Conservation (phyloP, 2,888 invertebrate species). For the Temnothorax rugatulus region DNA sequence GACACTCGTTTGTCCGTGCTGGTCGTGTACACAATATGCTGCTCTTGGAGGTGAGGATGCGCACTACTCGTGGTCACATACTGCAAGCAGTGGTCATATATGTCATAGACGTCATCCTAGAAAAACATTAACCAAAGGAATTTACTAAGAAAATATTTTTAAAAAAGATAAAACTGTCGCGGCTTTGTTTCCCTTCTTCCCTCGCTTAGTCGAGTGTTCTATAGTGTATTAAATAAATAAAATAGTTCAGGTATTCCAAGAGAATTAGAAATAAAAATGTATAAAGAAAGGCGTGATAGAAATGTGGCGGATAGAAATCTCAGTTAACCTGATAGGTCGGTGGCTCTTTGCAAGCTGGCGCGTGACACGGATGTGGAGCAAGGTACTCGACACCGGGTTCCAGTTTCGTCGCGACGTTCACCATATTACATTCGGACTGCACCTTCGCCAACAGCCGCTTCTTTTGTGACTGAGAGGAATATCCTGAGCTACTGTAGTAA, state of each 20-base stretch:
- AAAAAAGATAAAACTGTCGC: not conserved
- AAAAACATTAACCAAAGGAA: constrained; percentile 77
- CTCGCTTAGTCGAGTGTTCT: not conserved
- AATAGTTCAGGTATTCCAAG: not conserved
- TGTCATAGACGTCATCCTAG: constrained; percentile 85
- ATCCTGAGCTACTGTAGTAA: constrained; percentile 82
- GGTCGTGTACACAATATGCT: constrained; percentile 87
- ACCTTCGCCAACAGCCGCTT: constrained; percentile 95
- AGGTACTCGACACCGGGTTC: constrained; percentile 88
- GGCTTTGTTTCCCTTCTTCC: not conserved
- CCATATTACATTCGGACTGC: constrained; percentile 91
- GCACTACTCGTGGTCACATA: constrained; percentile 86
- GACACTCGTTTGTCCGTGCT: constrained; percentile 88
- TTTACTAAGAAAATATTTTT: constrained; percentile 58
- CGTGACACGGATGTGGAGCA: constrained; percentile 86
- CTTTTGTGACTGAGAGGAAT: constrained; percentile 93
- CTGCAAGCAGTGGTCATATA: constrained; percentile 86
- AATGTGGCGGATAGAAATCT: not conserved
- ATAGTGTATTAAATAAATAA: not conserved
- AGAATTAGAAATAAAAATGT: not conserved
- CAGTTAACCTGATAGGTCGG: constrained; percentile 84
- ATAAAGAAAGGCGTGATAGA: not conserved
- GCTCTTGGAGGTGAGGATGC: constrained; percentile 86
- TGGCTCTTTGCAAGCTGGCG: constrained; percentile 87
- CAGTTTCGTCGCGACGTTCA: constrained; percentile 88